Evolutionary conservation across 1,140 invertebrate species (phyloP), one percentile per base, ranked within the genome.

Genomic region (Luehdorfia chinensis): DNA sequence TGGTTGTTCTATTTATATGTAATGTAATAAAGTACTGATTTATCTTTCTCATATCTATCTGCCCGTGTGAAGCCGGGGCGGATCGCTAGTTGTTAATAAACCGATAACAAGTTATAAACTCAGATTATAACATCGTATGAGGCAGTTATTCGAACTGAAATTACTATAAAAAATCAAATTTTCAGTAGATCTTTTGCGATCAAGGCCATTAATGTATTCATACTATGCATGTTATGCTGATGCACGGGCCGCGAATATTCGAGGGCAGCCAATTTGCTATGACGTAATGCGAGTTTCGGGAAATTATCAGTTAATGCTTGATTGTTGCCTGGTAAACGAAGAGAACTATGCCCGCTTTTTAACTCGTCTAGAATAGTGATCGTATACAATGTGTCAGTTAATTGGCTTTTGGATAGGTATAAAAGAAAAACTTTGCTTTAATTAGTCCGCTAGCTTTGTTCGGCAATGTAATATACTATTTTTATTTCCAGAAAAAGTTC

Each of bases 141-240:
- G 13, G 18, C 13, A 43, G 43, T 53, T 50, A 59, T 45, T 45
- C 44, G 47, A 61, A 30, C 45, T 57, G 48, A 55, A 62, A 56
- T 66, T 59, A 68, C 47, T 68, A 64, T 60, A 62, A 69, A 62
- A 60, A 66, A 53, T 55, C 47, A 63, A 65, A 73, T 71, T 27
- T 60, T 37, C 54, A 54, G 47, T 48, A 49, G 44, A 65, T 69
- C 50, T 60, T 63, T 66, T 67, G 61, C 56, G 57, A 60, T 66
- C 49, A 52, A 57, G 34, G 44, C 47, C 52, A 50, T 54, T 70
- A 74, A 75, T 74, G 56, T 75, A 78, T 75, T 75, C 70, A 74
- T 66, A 59, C 57, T 54, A 55, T 59, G 50, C 66, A 60, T 60
- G 70, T 73, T 67, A 69, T 66, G 69, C 64, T 50, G 32, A 46